Evolutionary conservation across 2,113 vertebrate species (phyloP), one percentile per base, ranked within the genome.

Genomic region (Corythoichthys haematopterus): DNA sequence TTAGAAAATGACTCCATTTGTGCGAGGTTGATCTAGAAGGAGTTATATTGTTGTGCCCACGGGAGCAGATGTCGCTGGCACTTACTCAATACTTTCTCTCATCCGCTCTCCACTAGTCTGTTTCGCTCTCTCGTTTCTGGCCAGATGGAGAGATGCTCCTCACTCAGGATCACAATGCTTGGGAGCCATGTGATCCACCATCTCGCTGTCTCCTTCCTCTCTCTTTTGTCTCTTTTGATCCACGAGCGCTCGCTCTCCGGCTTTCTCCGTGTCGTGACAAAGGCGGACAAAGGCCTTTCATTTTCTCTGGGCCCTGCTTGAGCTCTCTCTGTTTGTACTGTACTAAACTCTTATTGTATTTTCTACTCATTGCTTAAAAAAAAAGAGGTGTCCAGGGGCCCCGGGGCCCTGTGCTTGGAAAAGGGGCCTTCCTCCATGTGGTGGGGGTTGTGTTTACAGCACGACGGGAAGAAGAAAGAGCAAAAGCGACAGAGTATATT

Each of bases 401-500:
- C 66, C 81, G 91, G 90, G 89, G 82, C 85, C 80, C 78, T 58
- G 75, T 40, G 68, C 72, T 70, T 80, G 80, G 76, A 80, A 73
- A 77, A 78, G 77, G 59, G 81, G 79, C 76, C 76, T 74, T 74
- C 76, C 70, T 79, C 66, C 43, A 72, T 68, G 33, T 3, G 57
- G 47, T 57, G 12, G 80, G 72, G 46, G 75, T 9, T 78, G 82
- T 85, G 70, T 76, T 33, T 76, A 85, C 79, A 52, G 67, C 81
- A 74, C 56, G 40, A 70, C 81, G 71, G 43, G 69, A 70, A 51
- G 74, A 84, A 83, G 80, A 84, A 78, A 80, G 79, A 81, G 81
- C 63, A 79, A 83, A 78, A 80, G 75, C 71, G 74, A 82, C 80
- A 80, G 87, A 91, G 91, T 94, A 92, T 94, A 96, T 96, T 95